These are phyloP conservation scores for Mythimna vitellina DNA, from an alignment of 2,888 invertebrate species.

Conservation along the genomic window DNA sequence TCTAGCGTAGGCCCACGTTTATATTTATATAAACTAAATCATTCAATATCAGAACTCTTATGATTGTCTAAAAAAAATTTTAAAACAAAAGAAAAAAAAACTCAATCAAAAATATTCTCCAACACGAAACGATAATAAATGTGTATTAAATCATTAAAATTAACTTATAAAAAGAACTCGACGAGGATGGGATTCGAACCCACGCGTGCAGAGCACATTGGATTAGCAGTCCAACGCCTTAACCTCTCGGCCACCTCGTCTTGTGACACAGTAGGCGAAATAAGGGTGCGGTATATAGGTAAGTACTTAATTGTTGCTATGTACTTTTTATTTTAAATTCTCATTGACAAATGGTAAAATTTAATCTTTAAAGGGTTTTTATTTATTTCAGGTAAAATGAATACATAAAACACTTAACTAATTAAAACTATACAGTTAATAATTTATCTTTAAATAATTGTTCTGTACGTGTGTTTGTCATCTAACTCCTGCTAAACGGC, in stretches of 20 bases:
- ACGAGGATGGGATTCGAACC: slow-evolving; percentile 95
- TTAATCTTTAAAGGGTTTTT: too few relatives aligned
- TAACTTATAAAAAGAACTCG: slow-evolving; percentile 74
- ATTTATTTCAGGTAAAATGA: too few relatives aligned
- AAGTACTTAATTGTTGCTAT: background rate
- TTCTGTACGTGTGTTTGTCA: too few relatives aligned
- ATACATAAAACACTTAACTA: too few relatives aligned
- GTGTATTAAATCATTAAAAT: slow-evolving; percentile 8
- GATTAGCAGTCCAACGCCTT: slow-evolving; percentile 94
- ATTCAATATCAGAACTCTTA: background rate
- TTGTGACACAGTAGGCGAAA: slow-evolving; percentile 2
- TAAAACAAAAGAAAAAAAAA: background rate
- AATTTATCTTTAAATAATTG: too few relatives aligned
- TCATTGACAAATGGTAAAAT: too few relatives aligned
- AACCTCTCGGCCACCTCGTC: slow-evolving; percentile 91
- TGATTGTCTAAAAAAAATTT: too few relatives aligned
- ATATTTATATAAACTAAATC: background rate
- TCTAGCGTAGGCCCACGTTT: too few relatives aligned
- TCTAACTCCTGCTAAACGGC: too few relatives aligned
- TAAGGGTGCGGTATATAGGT: slow-evolving; percentile 12
- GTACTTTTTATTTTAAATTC: background rate
- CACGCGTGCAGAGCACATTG: slow-evolving; percentile 95
- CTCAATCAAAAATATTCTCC: background rate
- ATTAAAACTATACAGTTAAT: too few relatives aligned
- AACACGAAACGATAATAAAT: background rate